These are phyloP conservation scores for Tupaia tana DNA, from an alignment of 2,113 vertebrate genomes.

Conservation along the genomic window DNA sequence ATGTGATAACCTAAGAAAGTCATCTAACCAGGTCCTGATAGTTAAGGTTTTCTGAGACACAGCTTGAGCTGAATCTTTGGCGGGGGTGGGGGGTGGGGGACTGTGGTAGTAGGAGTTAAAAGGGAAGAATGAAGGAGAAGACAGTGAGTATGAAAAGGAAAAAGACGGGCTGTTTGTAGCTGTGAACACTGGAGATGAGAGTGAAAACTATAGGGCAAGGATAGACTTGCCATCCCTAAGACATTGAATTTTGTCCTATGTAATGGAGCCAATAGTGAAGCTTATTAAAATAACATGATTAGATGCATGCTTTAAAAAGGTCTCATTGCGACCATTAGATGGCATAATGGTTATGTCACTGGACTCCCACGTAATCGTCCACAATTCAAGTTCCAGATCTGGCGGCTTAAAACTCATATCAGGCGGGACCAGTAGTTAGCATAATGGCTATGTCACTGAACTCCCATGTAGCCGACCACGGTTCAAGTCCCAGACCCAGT, in stretches of 20 bases:
- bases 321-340: too few species aligned
- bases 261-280: neutral
- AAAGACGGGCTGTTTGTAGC: neutral
- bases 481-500: too few species aligned
- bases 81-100: too few species aligned
- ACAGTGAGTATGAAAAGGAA: neutral
- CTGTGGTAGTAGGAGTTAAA: neutral
- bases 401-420: too few species aligned
- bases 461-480: too few species aligned
- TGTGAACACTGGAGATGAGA: neutral
- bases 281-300: neutral
- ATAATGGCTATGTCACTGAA: too few species aligned
- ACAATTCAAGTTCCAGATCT: too few species aligned
- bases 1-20: neutral
- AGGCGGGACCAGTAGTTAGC: too few species aligned
- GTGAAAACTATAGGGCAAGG: neutral
- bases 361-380: too few species aligned
- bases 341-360: too few species aligned
- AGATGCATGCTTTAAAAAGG: neutral
- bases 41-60: neutral
- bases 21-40: neutral
- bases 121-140: neutral
- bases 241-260: neutral
- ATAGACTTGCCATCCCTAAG: neutral
- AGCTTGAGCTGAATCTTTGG: neutral